Evolutionary conservation across 2,113 vertebrate species (phyloP), one percentile per base, ranked within the genome.

Genomic region (Tragelaphus strepsiceros): DNA sequence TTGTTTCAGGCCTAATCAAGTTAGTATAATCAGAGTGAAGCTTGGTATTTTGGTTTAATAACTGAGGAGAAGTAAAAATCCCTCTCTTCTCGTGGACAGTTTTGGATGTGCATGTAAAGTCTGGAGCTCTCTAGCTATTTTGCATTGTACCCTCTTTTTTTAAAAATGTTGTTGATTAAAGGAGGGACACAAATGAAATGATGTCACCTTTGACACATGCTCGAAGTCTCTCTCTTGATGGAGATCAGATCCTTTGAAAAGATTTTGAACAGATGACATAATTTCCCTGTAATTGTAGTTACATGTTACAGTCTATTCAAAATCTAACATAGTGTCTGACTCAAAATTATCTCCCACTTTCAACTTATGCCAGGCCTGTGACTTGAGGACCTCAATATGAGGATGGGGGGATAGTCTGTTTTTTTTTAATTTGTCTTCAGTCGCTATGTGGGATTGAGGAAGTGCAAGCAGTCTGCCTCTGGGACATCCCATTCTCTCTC

Each of bases 351-450:
- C 49, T 84, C 39, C 24, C 30, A 4, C 13, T 30, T 15, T 8
- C 22, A 35, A 21, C 22, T 61, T 46, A 32, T 39, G 91, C 54
- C 88, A 62, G 32, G 32, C 16, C 71, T 46, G 71, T 46, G 61
- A 39, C 1, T 16, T 46, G 14, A 58, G 3, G 16, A 22, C 49
- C 22, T 51, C 12, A 21, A 39, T 32, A 10, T 6, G 46, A 88
- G 13, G 22, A 24, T 1, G 61, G 3, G 5, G 11, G 1, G 13
- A 7, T 0, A 15, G 54, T 53, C 74, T n/a, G 2, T 28, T 30
- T n/a, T 58, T n/a, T 58, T 43, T 54, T n/a, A 6, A 53, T 64
- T 35, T 11, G 4, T 32, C 21, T 6, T 10, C 17, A 28, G 24
- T 82, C 1, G 26, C 51, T n/a, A 4, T 14, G 8, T 4, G 5